A percentile compares a stretch with the other conserved stretches of the same genome.
phyloP scores from a whole-genome alignment of 2,797 vertebrate species.

The Chelmon rostratus region DNA sequence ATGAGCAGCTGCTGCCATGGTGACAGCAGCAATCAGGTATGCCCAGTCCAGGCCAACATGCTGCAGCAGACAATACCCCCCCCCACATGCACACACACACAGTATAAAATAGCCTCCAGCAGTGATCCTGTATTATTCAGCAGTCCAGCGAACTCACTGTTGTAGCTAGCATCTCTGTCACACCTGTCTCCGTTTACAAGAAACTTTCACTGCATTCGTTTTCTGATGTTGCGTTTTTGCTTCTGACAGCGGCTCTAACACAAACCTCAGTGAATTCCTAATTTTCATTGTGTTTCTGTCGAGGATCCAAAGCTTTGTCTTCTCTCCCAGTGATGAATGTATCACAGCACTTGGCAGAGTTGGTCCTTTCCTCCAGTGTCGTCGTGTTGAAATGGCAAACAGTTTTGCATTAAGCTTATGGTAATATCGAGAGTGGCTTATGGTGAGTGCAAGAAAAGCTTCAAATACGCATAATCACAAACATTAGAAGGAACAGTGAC shows the following conservation, averaged over 20 bases:
- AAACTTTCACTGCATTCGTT: background rate
- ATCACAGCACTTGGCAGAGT: background rate
- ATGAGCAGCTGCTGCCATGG: slow-evolving; percentile 76
- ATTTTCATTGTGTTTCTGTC: background rate
- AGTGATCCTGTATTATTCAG: slow-evolving; percentile 37
- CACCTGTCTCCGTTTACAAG: background rate
- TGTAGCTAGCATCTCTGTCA: background rate
- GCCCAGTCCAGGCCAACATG: slow-evolving; percentile 46
- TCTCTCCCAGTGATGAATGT: background rate
- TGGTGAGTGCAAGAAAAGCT: background rate
- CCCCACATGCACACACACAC: slow-evolving; percentile 28
- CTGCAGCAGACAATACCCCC: slow-evolving; percentile 63
- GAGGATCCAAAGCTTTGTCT: background rate
- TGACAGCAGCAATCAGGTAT: slow-evolving; percentile 74
- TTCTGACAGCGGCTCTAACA: background rate
- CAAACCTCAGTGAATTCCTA: background rate
- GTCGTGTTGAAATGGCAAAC: background rate
- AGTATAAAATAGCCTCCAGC: slow-evolving; percentile 24
- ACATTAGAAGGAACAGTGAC: background rate
- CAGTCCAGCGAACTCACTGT: background rate
- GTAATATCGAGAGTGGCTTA: background rate
- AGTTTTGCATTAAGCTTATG: background rate
- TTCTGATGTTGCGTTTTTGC: background rate
- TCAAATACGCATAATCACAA: background rate
- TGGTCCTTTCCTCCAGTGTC: background rate